Evolutionary conservation across 2,888 invertebrate genomes (phyloP), one percentile per base, ranked within the genome.

Genomic region (Calliphora vomitoria): DNA sequence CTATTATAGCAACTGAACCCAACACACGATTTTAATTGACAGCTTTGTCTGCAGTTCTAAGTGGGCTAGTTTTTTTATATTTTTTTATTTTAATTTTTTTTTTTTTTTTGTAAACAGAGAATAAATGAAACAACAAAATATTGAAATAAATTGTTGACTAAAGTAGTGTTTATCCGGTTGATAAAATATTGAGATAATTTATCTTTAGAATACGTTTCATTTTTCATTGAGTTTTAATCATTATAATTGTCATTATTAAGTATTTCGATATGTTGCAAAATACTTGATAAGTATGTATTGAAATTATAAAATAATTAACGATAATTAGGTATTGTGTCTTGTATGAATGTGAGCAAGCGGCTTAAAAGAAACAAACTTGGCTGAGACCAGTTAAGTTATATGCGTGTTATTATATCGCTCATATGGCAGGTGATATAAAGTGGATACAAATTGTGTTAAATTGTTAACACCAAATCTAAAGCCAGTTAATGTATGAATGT

Each of bases 121-220:
- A 50, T 8, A 41, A 38, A 60, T 35, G 5, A 55, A 35, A 35
- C n/a, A 31, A 3, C 25, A 58, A 35, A 20, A 44, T 53, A n/a
- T 58, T 69, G 31, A 72, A 25, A 81, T 64, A 69, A 69, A 82
- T 71, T 53, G 6, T 44, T 71, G 25, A 82, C 53, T 60, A 35
- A 13, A 69, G 25, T 38, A 10, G 58, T 8, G 20, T 44, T 79
- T 79, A 82, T 86, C 86, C 82, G 86, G 78, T 75, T 82, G 68
- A 79, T 60, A 78, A 74, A 50, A 68, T 53, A 58, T 71, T 72
- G n/a, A 72, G 64, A 79, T 86, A 82, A 82, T 72, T 75, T 60
- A 82, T 74, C 31, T 72, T 84, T 11, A 78, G 18, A 25, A 25
- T 3, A n/a, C 0, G 4, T 41, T 47, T 53, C 3, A 35, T 35